Conservation (phyloP, 2,797 vertebrate species). For the Chelonia mydas region DNA sequence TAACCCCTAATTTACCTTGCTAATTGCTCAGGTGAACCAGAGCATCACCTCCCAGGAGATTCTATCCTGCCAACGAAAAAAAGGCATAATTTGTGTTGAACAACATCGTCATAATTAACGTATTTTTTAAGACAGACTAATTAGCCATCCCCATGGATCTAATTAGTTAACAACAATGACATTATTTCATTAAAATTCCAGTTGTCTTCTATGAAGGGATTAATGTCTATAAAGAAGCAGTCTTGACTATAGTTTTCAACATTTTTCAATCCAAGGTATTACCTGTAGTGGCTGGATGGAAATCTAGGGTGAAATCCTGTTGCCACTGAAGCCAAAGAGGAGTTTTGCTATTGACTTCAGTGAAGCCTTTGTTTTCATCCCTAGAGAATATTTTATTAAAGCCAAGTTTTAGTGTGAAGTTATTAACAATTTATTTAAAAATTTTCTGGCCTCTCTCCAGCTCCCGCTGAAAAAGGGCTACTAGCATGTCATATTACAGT, state of each 20-base stretch:
- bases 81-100: not conserved
- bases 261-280: not conserved
- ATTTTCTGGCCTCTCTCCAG: not conserved
- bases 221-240: not conserved
- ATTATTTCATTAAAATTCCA: not conserved
- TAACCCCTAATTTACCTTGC: not conserved
- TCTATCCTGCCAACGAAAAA: not conserved
- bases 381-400: not conserved
- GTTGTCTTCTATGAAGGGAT: not conserved
- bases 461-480: not conserved
- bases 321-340: not conserved
- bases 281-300: not conserved
- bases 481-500: not conserved
- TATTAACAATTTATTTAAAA: not conserved
- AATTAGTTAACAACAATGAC: not conserved
- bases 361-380: not conserved
- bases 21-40: not conserved
- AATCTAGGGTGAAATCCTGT: not conserved
- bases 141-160: not conserved
- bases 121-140: not conserved
- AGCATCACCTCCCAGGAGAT: not conserved
- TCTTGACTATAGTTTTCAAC: not conserved
- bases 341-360: not conserved
- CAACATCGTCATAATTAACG: not conserved
- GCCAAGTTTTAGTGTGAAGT: not conserved